These are phyloP conservation scores for Iselma pallidipennis DNA, from an alignment of 2,888 invertebrate species.

Conservation along the genomic window DNA sequence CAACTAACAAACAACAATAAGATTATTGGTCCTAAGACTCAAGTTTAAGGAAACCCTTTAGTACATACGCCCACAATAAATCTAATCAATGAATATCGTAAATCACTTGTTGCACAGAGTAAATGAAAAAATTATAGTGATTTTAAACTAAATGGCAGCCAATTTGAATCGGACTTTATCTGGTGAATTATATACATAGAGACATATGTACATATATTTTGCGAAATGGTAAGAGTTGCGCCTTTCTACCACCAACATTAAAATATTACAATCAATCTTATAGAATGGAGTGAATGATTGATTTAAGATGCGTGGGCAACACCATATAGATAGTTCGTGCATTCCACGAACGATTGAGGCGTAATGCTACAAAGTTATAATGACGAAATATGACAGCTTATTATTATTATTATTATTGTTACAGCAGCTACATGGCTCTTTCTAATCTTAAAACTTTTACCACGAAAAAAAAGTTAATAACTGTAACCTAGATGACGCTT, in stretches of 20 bases:
- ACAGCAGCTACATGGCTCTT: background rate
- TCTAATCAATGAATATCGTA: background rate
- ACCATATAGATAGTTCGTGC: conserved; percentile 22
- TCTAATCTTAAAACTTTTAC: too few species aligned
- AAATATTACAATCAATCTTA: conserved; percentile 16
- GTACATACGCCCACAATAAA: background rate
- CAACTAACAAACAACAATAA: background rate
- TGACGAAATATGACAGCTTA: conserved; percentile 28
- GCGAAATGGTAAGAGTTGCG: background rate
- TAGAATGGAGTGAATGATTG: conserved; percentile 22
- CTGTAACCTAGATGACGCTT: too few species aligned
- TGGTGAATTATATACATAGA: too few species aligned
- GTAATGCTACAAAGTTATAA: conserved; percentile 21
- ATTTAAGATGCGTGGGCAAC: conserved; percentile 24
- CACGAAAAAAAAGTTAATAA: too few species aligned
- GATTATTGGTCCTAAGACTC: background rate
- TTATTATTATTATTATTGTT: conserved; percentile 21
- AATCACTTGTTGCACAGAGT: background rate
- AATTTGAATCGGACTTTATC: too few species aligned
- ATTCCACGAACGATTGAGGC: conserved; percentile 23
- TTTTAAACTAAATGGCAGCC: too few species aligned
- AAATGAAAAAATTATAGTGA: background rate
- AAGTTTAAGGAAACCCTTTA: background rate
- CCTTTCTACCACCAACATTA: conserved; percentile 4
- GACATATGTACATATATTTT: too few species aligned